phyloP scores from a whole-genome alignment of 2,797 vertebrate species.

The Siniperca scherzeri region DNA sequence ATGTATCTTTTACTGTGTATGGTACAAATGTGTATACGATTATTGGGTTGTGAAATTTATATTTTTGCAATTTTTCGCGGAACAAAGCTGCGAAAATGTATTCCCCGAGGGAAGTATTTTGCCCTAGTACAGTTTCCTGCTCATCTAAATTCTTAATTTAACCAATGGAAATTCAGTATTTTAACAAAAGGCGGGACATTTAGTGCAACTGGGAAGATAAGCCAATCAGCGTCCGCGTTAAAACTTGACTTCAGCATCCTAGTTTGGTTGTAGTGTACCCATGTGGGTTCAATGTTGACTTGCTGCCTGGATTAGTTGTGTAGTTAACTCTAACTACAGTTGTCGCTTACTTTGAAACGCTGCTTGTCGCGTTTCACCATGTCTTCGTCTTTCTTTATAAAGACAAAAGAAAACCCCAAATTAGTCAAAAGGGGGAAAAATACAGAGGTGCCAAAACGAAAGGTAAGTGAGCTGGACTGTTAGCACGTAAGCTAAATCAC shows the following conservation, averaged over 20 bases:
- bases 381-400: constrained; percentile 87
- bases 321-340: background rate
- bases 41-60: constrained; percentile 42
- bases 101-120: constrained; percentile 81
- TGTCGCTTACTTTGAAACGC: background rate
- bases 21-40: background rate
- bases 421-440: constrained; percentile 68
- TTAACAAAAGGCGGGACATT: constrained; percentile 36
- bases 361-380: constrained; percentile 51
- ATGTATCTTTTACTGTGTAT: constrained; percentile 36
- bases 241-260: fast-evolving
- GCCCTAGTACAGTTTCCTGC: constrained; percentile 79
- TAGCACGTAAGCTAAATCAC: constrained; percentile 53
- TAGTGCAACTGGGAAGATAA: fast-evolving
- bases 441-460: constrained; percentile 73
- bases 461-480: constrained; percentile 69
- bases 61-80: constrained; percentile 76
- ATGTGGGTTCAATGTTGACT: constrained; percentile 76
- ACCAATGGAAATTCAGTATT: constrained; percentile 60
- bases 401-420: constrained; percentile 70
- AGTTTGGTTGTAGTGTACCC: constrained; percentile 72
- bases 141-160: fast-evolving
- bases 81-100: constrained; percentile 70
- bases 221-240: constrained; percentile 61
- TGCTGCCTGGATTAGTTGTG: background rate